Evolutionary conservation across 2,888 invertebrate species (phyloP), one percentile per base, ranked within the genome.

Genomic region (Priocnemis perturbator): DNA sequence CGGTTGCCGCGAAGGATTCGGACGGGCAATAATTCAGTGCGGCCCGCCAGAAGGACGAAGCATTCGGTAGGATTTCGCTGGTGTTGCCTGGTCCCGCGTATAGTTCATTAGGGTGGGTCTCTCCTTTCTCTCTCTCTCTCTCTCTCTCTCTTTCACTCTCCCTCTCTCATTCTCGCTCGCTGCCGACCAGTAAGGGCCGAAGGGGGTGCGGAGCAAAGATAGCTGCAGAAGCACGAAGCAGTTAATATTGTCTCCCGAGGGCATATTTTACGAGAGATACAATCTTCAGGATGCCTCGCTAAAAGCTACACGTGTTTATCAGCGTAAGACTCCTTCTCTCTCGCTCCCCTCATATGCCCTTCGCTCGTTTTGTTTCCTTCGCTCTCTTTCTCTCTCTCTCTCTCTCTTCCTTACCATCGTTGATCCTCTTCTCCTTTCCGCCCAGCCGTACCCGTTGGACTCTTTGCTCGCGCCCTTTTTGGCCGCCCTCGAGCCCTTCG

Each of bases 261-360:
- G 87, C 85, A 88, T 89, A 88, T 88, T 88, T 89, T 87, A 89
- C 84, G 72, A 66, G 77, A 82, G 88, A 88, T 88, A 88, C 85
- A 81, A 88, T 88, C 88, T 88, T 79, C 77, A 76, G 84, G 86
- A 87, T 88, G 84, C 88, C 87, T 86, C 77, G 88, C 88, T 88
- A 88, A 88, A 88, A 88, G 88, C 87, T 88, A 88, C 88, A 88
- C 88, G 85, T 88, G 88, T 88, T 88, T 88, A 88, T 88, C 88
- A 86, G 86, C 82, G 80, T 81, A 84, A 82, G 81, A 52, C 67
- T 59, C 73, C 59, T 59, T 73, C 57, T 60, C 63, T 67, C 74
- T 70, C 72, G 75, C 56, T 69, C 71, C 69, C 53, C 63, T 21
- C 59, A 21, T 64, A 47, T 60, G 23, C 17, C 23, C 21, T 60